Evolutionary conservation across 1,140 invertebrate genomes (phyloP).

Genomic region (Planococcus citri): DNA sequence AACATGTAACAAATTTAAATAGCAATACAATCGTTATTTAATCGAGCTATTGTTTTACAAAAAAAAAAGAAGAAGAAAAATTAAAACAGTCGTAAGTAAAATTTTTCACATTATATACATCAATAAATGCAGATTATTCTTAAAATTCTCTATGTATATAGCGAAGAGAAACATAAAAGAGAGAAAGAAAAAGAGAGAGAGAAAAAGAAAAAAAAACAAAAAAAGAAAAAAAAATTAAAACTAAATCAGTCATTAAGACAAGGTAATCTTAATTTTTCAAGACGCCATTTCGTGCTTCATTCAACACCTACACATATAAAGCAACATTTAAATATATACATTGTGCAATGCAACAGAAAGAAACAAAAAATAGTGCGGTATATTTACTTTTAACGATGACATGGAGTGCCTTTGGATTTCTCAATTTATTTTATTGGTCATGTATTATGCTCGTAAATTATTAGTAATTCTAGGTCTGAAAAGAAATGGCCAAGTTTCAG

Average conservation of each 20-base stretch:
- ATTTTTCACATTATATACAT: neutral
- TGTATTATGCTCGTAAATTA: neutral
- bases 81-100: neutral
- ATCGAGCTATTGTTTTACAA: neutral
- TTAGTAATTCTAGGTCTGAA: conserved; percentile 7
- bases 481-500: neutral
- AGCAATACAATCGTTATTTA: neutral
- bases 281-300: neutral
- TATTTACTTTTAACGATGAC: neutral
- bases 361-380: neutral
- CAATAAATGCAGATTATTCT: neutral
- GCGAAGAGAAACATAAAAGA: no score
- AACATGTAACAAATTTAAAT: conserved; percentile 8
- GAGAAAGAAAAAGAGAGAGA: no score
- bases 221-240: neutral
- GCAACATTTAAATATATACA: conserved; percentile 3
- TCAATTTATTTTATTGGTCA: neutral
- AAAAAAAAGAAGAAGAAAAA: neutral
- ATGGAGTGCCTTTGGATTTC: neutral
- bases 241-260: conserved; percentile 3
- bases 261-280: conserved; percentile 4
- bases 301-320: conserved; percentile 3
- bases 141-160: neutral
- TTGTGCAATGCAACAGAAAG: neutral
- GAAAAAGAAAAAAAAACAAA: no score